Conservation (phyloP, 2,113 vertebrate species). For the Gopherus evgoodei region DNA sequence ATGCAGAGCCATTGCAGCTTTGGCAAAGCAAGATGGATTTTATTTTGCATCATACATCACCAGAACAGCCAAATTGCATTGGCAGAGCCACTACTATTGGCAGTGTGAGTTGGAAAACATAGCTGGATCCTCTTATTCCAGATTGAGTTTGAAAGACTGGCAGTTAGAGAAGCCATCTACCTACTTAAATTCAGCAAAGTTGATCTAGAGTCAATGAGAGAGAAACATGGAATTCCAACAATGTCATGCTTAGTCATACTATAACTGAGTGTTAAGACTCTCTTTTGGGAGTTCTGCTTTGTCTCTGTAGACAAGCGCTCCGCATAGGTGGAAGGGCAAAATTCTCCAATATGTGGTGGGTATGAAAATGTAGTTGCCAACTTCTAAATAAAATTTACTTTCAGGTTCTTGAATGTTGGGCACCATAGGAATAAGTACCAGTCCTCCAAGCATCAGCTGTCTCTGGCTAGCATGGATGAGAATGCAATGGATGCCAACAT, state of each 20-base stretch:
- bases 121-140: neutral
- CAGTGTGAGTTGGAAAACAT: neutral
- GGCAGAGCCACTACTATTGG: neutral
- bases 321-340: neutral
- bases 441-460: slow-evolving; percentile 86
- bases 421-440: slow-evolving; percentile 80
- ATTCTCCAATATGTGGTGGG: neutral
- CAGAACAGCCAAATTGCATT: neutral
- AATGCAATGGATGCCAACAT: slow-evolving; percentile 99
- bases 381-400: slow-evolving; percentile 23
- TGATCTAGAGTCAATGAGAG: neutral
- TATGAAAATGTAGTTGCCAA: too few species aligned
- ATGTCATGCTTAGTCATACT: neutral
- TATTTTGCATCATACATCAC: neutral
- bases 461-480: slow-evolving; percentile 93
- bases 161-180: neutral
- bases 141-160: neutral
- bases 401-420: slow-evolving; percentile 85
- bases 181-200: neutral
- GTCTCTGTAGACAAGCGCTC: neutral
- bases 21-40: neutral
- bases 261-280: neutral
- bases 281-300: neutral
- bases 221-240: neutral
- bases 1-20: neutral